Evolutionary conservation across 2,113 vertebrate genomes (phyloP).

Genomic region (Tachysurus vachellii): DNA sequence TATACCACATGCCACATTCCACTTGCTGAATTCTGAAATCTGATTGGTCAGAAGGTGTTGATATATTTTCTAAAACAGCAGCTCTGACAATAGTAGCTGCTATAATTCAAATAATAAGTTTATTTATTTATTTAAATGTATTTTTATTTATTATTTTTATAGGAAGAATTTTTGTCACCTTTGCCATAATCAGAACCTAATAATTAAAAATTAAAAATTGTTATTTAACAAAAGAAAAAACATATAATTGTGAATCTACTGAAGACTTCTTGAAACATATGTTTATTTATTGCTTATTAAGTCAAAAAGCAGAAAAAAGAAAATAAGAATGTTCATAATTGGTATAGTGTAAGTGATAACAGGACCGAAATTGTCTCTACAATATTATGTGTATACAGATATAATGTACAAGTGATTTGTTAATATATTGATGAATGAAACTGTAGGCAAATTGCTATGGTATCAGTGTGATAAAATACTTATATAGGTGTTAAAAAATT

Average conservation of each 20-base stretch:
- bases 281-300: not conserved
- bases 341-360: no score
- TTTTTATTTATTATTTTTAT: no score
- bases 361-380: not conserved
- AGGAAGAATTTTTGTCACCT: not conserved
- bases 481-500: not conserved
- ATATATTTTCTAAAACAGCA: not conserved
- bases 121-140: no score
- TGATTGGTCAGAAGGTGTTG: not conserved
- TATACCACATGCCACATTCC: not conserved
- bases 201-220: not conserved
- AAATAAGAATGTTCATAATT: no score
- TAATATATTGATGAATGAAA: not conserved
- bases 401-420: not conserved
- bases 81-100: not conserved
- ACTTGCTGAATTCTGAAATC: not conserved
- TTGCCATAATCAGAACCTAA: not conserved
- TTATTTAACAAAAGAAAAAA: not conserved
- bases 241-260: not conserved
- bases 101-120: not conserved
- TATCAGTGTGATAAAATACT: not conserved
- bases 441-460: not conserved
- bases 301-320: not conserved
- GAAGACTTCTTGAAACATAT: not conserved
- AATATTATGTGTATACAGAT: not conserved